Evolutionary conservation across 1,140 invertebrate genomes (phyloP).

Genomic region (Pygmarrhopalites habei): DNA sequence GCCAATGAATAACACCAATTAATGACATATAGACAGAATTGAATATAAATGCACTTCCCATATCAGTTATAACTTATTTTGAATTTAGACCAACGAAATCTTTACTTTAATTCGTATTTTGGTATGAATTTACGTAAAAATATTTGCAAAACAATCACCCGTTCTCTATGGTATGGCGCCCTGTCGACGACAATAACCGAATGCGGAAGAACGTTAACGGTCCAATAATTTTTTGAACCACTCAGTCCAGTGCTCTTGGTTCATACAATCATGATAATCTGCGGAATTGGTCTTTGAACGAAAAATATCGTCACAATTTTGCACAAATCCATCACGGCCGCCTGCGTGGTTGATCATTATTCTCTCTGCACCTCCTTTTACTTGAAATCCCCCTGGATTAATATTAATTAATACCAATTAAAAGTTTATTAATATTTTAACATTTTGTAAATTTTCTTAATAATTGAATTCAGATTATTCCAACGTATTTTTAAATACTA

Average conservation of each 20-base stretch:
- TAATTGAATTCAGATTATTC: too few relatives aligned
- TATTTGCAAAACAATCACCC: not conserved
- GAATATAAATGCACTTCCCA: not conserved
- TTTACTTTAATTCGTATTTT: not conserved
- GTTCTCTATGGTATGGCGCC: conserved; percentile 15
- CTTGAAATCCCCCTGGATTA: conserved; percentile 12
- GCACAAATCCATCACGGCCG: conserved; percentile 6
- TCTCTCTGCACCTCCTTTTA: conserved; percentile 14
- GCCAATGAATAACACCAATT: not conserved
- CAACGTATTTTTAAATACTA: not conserved
- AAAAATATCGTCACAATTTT: conserved; percentile 12
- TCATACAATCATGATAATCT: conserved; percentile 29
- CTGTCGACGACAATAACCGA: conserved; percentile 21
- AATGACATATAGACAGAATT: not conserved
- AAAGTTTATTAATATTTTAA: too few relatives aligned
- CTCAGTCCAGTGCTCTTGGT: conserved; percentile 11
- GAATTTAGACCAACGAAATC: not conserved
- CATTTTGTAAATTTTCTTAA: too few relatives aligned
- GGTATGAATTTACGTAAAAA: too few relatives aligned
- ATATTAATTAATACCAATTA: not conserved
- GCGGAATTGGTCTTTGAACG: conserved; percentile 16
- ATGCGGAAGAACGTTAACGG: not conserved
- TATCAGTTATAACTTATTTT: not conserved
- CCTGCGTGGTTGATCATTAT: conserved; percentile 24
- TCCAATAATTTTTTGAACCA: conserved; percentile 13